These are phyloP conservation scores for Saturnia pavonia DNA, from an alignment of 2,888 invertebrate species.

Conservation along the genomic window DNA sequence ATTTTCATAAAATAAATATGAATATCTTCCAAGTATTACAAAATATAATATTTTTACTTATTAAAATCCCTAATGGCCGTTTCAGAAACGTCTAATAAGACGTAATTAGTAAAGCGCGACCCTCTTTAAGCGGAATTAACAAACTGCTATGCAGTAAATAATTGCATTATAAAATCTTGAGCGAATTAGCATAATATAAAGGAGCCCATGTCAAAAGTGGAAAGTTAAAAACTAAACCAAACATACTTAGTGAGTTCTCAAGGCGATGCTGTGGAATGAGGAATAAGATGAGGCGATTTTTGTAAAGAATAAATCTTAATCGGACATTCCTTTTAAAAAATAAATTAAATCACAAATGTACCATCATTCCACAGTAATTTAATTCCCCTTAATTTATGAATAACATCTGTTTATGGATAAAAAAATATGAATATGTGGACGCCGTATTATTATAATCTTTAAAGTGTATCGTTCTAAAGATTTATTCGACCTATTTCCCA, in stretches of 20 bases:
- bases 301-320: no score
- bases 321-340: no score
- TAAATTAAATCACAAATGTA: no score
- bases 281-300: constrained; percentile 28
- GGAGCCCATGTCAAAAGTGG: constrained; percentile 49
- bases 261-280: constrained; percentile 27
- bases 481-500: no score
- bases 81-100: constrained; percentile 15
- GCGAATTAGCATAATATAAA: constrained; percentile 47
- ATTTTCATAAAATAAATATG: no score
- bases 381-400: no score
- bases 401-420: no score
- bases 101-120: constrained; percentile 14
- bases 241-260: constrained; percentile 54
- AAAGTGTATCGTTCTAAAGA: no score
- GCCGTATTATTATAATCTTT: no score
- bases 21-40: background rate
- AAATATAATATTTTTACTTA: background rate
- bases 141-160: constrained; percentile 24
- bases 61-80: constrained; percentile 5
- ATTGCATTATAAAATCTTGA: constrained; percentile 34
- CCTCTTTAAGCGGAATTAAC: constrained; percentile 14
- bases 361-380: no score
- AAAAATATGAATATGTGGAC: no score
- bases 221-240: constrained; percentile 56